Percentiles rank a stretch among this genome's conserved stretches.
Evolutionary conservation across 2,113 vertebrate species (phyloP).

Genomic region (Calyptommatus sinebrachiatus): DNA sequence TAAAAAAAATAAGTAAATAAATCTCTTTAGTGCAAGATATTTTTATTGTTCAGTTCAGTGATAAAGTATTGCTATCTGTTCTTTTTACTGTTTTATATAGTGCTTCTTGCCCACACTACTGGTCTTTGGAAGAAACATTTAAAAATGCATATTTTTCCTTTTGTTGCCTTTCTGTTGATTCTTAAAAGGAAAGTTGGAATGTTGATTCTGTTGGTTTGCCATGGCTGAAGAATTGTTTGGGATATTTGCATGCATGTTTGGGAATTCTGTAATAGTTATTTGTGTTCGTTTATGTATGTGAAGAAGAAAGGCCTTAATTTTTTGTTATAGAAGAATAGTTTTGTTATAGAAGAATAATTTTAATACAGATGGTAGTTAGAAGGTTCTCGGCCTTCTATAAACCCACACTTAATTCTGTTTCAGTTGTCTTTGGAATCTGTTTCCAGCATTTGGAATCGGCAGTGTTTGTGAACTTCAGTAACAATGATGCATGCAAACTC

Average conservation of each 20-base stretch:
- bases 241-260: conserved; percentile 27
- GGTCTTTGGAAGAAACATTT: conserved; percentile 28
- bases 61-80: conserved; percentile 37
- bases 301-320: conserved; percentile 52
- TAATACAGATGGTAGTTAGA: conserved; percentile 65
- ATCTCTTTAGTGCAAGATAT: conserved; percentile 29
- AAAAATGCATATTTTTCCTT: conserved; percentile 34
- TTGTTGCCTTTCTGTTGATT: not conserved
- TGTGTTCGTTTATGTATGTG: conserved; percentile 43
- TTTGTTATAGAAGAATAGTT: conserved; percentile 59
- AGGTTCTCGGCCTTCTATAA: conserved; percentile 61
- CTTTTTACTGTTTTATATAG: conserved; percentile 6
- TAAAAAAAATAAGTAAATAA: too few relatives aligned
- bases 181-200: conserved; percentile 22
- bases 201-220: conserved; percentile 8
- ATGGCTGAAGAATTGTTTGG: conserved; percentile 16
- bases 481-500: conserved; percentile 61
- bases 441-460: conserved; percentile 61
- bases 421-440: conserved; percentile 64
- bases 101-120: fast-evolving
- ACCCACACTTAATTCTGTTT: conserved; percentile 67
- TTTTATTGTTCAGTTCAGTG: conserved; percentile 46
- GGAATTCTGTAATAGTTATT: not conserved
- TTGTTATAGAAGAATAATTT: conserved; percentile 63
- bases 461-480: conserved; percentile 66